Conservation (phyloP, 2,888 invertebrate species). For the Mechanitis mazaeus region DNA sequence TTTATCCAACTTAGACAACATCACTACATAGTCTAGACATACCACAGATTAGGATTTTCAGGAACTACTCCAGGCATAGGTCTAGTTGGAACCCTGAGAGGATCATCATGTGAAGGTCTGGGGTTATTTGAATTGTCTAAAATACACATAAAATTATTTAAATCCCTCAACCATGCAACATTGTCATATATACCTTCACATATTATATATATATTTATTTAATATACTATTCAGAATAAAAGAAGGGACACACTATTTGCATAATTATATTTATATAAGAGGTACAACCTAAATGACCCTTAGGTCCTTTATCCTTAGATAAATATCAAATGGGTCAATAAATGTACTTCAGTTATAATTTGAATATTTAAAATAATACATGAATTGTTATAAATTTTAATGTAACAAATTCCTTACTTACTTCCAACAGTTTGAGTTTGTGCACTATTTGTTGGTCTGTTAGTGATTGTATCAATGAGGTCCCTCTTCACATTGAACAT, state of each 20-base stretch:
- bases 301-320: too few species aligned
- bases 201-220: not conserved
- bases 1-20: not conserved
- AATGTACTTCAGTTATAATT: too few species aligned
- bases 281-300: not conserved
- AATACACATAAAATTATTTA: conserved; percentile 10
- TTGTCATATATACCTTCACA: not conserved
- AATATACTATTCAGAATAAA: not conserved
- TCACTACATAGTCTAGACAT: conserved; percentile 20
- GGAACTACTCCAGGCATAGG: conserved; percentile 50
- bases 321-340: too few species aligned
- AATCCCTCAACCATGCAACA: not conserved
- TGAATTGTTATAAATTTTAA: not conserved
- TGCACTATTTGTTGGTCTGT: conserved; percentile 54
- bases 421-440: conserved; percentile 67
- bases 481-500: conserved; percentile 79
- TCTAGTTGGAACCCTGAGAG: conserved; percentile 52
- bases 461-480: conserved; percentile 79
- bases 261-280: not conserved
- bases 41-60: conserved; percentile 59
- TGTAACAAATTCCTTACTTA: conserved; percentile 29
- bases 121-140: conserved; percentile 37
- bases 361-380: too few species aligned
- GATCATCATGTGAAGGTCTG: conserved; percentile 48
- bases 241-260: not conserved